Base-by-base conservation (phyloP, 2,113 vertebrate species). In the Crotalus tigris region DNA sequence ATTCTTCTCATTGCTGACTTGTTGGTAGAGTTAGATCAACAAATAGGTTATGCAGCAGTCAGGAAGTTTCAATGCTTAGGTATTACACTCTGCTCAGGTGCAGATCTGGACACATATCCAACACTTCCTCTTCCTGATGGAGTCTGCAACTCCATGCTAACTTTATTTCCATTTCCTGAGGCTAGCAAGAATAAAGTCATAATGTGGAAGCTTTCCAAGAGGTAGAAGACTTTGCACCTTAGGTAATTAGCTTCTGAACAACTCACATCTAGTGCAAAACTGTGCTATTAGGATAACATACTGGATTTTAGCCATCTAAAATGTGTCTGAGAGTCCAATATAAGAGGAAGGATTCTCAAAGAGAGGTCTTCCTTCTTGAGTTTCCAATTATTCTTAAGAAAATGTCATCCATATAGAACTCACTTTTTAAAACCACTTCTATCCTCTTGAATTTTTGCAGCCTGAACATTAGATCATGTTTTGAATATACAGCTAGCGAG, bases 391-490 rank as follows among this genome's bases (percentile, higher is more conserved):
- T 33, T 57, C 24, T 92, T 85, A 17, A 81, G 46, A 54, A 85
- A 26, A 53, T 59, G 21, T 61, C 46, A n/a, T 2, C 24, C 5
- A 0, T 57, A 11, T 64, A 89, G 61, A 59, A 57, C 15, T 92
- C 2, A 24, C 23, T 89, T 88, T 81, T 23, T 57, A 49, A 85
- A 93, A 6, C 6, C 85, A 87, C 23, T 87, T 87, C 57, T 90
- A 5, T 26, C 13, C n/a, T 92, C 95, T 97, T 96, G 88, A 49
- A 93, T 96, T 92, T 95, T 95, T 95, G 93, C 95, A 99, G 99
- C 96, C 97, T 99, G 95, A 97, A 97, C 57, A 98, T 99, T 94
- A 97, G 98, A 55, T 98, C 98, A 2, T 99, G 99, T 96, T 99
- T 99, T 96, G 96, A 97, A 91, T 99, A 99, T 92, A 98, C 97